Conservation (phyloP, 2,797 vertebrate genomes). For the Smutsia temminckii region DNA sequence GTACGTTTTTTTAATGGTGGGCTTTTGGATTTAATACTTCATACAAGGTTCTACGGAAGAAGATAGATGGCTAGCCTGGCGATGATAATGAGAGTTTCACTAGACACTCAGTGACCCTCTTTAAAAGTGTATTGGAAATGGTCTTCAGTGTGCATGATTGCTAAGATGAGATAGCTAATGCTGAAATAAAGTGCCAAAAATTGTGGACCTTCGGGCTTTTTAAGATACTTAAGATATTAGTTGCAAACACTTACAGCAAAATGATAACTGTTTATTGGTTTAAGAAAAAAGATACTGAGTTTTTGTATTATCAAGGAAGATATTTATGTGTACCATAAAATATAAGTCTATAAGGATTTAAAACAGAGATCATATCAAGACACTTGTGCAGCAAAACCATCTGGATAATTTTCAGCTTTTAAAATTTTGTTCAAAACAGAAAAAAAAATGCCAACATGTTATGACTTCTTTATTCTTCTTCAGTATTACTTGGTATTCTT, state of each 20-base stretch:
- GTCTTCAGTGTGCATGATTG: background rate
- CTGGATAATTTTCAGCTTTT: constrained; percentile 22
- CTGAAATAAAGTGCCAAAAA: background rate
- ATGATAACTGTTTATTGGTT: background rate
- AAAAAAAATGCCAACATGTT: background rate
- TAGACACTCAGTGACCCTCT: background rate
- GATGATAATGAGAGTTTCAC: background rate
- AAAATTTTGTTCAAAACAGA: constrained; percentile 14
- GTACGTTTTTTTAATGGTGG: background rate
- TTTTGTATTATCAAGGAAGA: background rate
- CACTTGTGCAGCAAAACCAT: background rate
- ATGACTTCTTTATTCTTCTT: background rate
- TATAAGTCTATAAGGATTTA: background rate
- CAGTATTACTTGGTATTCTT: background rate
- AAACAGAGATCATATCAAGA: background rate
- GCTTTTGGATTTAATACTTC: background rate
- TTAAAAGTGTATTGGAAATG: background rate
- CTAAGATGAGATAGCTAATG: background rate
- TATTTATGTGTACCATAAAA: background rate
- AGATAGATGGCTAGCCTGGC: background rate
- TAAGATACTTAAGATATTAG: background rate
- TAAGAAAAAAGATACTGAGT: background rate
- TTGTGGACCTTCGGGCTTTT: background rate
- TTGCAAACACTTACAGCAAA: background rate
- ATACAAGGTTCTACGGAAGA: background rate